These are phyloP conservation scores for human DNA, from an alignment of 2,113 vertebrate genomes.

Conservation along the genomic window DNA sequence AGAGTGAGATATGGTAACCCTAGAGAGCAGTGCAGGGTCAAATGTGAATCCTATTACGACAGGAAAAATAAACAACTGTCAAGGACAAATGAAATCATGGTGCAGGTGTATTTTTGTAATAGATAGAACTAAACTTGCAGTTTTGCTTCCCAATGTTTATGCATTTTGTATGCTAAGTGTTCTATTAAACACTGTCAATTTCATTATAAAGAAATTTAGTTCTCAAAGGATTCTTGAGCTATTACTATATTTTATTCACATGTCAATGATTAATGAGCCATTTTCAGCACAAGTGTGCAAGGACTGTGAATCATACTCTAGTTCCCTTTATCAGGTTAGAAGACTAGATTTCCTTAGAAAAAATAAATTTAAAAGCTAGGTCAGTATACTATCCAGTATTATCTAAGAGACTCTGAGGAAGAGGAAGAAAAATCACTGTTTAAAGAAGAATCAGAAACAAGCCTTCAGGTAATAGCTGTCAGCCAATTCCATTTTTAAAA, in stretches of 20 bases:
- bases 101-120: not conserved
- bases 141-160: constrained; percentile 12
- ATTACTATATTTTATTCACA: not conserved
- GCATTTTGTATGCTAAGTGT: not conserved
- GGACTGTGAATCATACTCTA: not conserved
- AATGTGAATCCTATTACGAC: not conserved
- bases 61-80: not conserved
- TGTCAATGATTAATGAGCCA: not conserved
- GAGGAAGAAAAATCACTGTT: not conserved
- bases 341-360: not conserved
- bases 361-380: not conserved
- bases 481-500: constrained; percentile 11
- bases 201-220: not conserved
- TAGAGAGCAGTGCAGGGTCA: not conserved
- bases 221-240: not conserved
- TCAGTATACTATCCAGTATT: not conserved
- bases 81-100: not conserved
- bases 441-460: not conserved
- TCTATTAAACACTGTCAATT: not conserved
- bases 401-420: not conserved
- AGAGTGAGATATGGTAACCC: not conserved
- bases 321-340: not conserved
- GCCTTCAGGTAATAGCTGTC: not conserved
- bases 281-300: not conserved
- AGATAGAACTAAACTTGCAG: not conserved